phyloP scores from a whole-genome alignment of 1,140 invertebrate species.

The Drosophila yakuba region DNA sequence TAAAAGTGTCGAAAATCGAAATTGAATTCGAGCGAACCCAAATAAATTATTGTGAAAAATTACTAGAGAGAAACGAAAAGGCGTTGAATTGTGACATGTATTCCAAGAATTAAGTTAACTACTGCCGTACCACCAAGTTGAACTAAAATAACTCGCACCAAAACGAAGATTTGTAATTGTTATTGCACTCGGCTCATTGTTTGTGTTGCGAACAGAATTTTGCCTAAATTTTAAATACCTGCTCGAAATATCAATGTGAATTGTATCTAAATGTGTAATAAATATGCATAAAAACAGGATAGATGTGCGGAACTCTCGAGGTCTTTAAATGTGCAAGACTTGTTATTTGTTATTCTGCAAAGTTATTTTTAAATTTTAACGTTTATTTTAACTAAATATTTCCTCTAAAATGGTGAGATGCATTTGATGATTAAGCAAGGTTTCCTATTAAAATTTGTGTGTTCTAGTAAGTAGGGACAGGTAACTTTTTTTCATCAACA shows the following conservation, averaged over 20 bases:
- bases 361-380: too few species aligned
- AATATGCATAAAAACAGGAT: conserved; percentile 31
- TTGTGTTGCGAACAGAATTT: conserved; percentile 29
- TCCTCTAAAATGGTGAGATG: too few species aligned
- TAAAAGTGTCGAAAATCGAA: conserved; percentile 68
- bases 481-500: too few species aligned
- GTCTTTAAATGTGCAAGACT: not conserved
- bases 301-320: not conserved
- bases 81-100: conserved; percentile 36
- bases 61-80: conserved; percentile 38
- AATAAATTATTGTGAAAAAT: conserved; percentile 78
- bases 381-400: too few species aligned
- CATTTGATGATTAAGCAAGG: not conserved
- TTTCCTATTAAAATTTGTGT: not conserved
- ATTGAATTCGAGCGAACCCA: conserved; percentile 35
- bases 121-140: conserved; percentile 71
- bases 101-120: conserved; percentile 69
- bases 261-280: conserved; percentile 56
- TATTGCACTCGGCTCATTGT: conserved; percentile 52
- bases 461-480: not conserved
- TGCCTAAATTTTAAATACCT: conserved; percentile 52
- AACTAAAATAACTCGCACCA: conserved; percentile 54
- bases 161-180: conserved; percentile 28
- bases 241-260: conserved; percentile 63
- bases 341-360: too few species aligned